Conservation (phyloP, 2,113 vertebrate species). For the Montifringilla adamsi region DNA sequence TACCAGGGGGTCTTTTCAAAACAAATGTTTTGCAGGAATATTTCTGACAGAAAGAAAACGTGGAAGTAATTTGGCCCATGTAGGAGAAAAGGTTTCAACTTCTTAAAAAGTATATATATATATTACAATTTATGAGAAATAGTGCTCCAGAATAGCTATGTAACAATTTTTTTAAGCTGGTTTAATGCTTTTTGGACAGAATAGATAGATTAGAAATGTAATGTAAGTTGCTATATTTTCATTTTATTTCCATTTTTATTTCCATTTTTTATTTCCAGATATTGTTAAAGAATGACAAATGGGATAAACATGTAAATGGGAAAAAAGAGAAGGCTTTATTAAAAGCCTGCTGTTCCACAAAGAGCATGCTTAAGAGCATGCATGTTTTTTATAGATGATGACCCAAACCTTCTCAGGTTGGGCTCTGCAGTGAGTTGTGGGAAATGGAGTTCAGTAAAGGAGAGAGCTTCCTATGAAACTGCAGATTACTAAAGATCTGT, state of each 20-base stretch:
- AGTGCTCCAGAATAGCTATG: neutral
- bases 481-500: neutral
- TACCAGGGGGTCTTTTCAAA: neutral
- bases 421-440: neutral
- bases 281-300: neutral
- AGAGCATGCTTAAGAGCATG: accelerated
- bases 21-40: neutral
- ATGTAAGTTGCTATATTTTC: neutral
- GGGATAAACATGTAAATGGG: neutral
- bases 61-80: neutral
- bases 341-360: neutral
- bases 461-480: neutral
- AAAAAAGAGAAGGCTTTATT: neutral
- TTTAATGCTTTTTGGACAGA: neutral
- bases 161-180: neutral
- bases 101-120: neutral
- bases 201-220: neutral
- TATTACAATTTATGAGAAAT: neutral
- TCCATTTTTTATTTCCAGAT: neutral
- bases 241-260: neutral
- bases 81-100: neutral
- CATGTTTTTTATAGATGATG: neutral
- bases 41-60: neutral
- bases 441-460: neutral
- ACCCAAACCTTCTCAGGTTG: neutral